A percentile compares a stretch with the other conserved stretches of the same genome.
Evolutionary conservation across 2,113 vertebrate species (phyloP).

Genomic region (Stigmatopora argus): DNA sequence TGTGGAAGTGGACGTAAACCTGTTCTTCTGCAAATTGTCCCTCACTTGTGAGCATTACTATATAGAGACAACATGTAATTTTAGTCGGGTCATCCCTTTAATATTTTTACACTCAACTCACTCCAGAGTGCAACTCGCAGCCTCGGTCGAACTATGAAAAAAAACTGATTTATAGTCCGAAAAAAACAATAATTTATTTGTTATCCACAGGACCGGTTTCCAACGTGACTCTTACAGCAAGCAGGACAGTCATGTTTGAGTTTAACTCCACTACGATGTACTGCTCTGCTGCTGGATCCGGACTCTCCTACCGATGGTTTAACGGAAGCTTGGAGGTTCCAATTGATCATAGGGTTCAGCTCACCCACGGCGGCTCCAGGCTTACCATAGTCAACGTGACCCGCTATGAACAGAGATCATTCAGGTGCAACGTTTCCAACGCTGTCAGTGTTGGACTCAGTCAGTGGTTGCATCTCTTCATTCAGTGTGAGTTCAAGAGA

Average conservation of each 20-base stretch:
- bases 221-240: constrained; percentile 7
- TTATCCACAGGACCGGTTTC: constrained; percentile 6
- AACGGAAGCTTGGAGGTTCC: constrained; percentile 39
- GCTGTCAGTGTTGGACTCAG: constrained; percentile 15
- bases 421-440: constrained; percentile 34
- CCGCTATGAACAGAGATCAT: constrained; percentile 32
- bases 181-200: not conserved
- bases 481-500: constrained; percentile 36
- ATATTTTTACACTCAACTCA: no score
- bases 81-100: no score
- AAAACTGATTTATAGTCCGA: no score
- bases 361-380: constrained; percentile 19
- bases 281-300: constrained; percentile 37
- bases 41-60: constrained; percentile 1
- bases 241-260: constrained; percentile 26
- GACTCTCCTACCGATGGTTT: constrained; percentile 30
- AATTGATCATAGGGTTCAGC: constrained; percentile 17
- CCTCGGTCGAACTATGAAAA: no score
- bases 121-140: no score
- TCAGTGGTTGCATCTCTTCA: constrained; percentile 13
- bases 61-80: no score
- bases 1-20: no score
- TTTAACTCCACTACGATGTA: constrained; percentile 37
- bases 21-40: constrained; percentile 2
- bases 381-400: constrained; percentile 29